Evolutionary conservation across 2,888 invertebrate species (phyloP), one percentile per base, ranked within the genome.

Genomic region (Aphelenchoides bicaudatus): DNA sequence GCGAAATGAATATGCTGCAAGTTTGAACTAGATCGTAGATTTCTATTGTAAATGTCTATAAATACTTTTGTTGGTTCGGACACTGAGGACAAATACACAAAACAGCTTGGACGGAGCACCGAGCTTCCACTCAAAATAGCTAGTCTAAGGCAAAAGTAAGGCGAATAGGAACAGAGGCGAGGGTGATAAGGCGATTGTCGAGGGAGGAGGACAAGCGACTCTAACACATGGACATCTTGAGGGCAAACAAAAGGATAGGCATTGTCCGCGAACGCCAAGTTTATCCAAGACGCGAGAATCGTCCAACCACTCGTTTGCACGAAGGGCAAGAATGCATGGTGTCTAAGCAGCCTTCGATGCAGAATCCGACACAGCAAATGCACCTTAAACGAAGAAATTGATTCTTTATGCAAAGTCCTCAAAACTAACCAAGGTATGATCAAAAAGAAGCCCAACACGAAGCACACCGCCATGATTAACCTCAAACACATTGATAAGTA

Each of bases 251-350:
- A 2, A 37, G 16, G 2, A 37, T 10, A 34, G 19, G 16, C 1
- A 19, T 37, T 16, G 19, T 10, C 16, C 16, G 16, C 16, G 16
- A 2, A 19, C 16, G 23, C n/a, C 16, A 46, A 19, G 28, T 3
- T 19, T 19, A 58, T 57, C 48, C 65, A 10, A 67, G 50, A 21
- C 67, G 58, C 28, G 63, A 59, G 49, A 72, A 78, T 6, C 75
- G 65, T 0, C 77, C 76, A 29, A 76, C 62, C 25, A 61, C 62
- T 0, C 71, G 65, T 46, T 75, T 74, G 58, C 77, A 77, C 1
- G 67, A 66, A 10, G 77, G 77, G 56, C 77, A 77, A 3, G 63
- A 56, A 54, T 77, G 77, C n/a, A 72, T 57, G 13, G 75, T 74
- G 51, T 77, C 74, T 28, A 73, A 67, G 19, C 70, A 73, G 3